These are phyloP conservation scores for Microtus richardsoni DNA, from an alignment of 2,113 vertebrate genomes.

Conservation along the genomic window DNA sequence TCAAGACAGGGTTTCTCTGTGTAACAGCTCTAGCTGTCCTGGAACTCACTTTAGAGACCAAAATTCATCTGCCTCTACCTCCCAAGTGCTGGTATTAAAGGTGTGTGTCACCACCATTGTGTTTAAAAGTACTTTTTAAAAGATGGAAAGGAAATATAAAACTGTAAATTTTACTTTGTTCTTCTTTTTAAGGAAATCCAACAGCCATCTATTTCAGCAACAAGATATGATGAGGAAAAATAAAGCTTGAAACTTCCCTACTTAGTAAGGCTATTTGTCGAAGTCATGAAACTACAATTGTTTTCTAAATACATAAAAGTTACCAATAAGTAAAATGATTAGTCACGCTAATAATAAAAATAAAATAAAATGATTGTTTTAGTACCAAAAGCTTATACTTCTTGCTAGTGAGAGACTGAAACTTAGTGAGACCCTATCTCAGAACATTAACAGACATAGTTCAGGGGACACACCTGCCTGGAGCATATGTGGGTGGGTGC, in stretches of 20 bases:
- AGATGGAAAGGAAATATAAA: neutral
- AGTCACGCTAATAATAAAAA: neutral
- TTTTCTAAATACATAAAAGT: neutral
- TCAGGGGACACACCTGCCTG: neutral
- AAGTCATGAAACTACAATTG: neutral
- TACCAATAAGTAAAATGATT: neutral
- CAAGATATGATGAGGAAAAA: neutral
- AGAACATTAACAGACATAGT: no score
- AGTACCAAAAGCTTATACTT: neutral
- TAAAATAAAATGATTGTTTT: neutral
- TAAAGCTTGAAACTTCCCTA: neutral
- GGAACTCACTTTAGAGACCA: no score
- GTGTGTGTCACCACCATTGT: neutral
- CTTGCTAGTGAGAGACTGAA: no score
- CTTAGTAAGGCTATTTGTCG: neutral
- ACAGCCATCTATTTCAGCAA: slow-evolving; percentile 10
- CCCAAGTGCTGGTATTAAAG: neutral
- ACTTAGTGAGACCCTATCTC: neutral
- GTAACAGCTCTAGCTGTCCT: neutral
- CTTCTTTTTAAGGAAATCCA: slow-evolving; percentile 16
- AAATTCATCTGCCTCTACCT: no score
- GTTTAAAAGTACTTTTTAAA: neutral
- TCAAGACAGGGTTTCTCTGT: neutral
- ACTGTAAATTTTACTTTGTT: neutral
- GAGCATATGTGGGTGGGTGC: no score